Base-by-base conservation (phyloP, 2,888 invertebrate species). In the Coelopa pilipes region DNA sequence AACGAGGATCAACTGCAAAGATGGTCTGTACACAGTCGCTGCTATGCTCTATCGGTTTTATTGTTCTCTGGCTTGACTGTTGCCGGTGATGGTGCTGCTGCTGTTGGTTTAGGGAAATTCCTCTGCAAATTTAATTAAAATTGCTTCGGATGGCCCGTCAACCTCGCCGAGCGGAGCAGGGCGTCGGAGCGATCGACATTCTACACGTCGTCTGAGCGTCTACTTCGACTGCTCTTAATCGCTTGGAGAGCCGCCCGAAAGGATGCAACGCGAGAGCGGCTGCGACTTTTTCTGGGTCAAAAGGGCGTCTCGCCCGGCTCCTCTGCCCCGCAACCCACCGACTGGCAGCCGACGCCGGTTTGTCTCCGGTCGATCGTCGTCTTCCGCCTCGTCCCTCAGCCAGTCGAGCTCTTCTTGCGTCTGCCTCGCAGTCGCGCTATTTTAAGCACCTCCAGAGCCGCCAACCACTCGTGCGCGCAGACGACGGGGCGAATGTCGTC, bases 371-470 rank as follows among this genome's bases (percentile, higher is more conserved):
- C n/a, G 53, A 15, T 53, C 24, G 66, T 19, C 66, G 34, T 49
- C 50, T 19, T 21, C 21, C 45, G 24, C 21, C 49, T 19, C 13
- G 66, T 21, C 49, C 50, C 24, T 12, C 21, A 50, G 21, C 53
- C 46, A 53, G 62, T 65, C 10, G n/a, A n/a, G n/a, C 46, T 46
- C 49, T 12, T 12, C 65, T 66, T 49, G 50, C 66, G 69, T 47
- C 59, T 57, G 60, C 46, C 57, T 71, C 46, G 65, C 65, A 71
- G 55, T 63, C 49, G 53, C 19, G 63, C 65, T 71, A 71, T 71
- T 70, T 71, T 71, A 55, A 65, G 55, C 55, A 55, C 55, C 55
- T 46, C 46, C 17, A 49, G 62, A 12, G 10, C 62, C n/a, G 12
- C 24, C 13, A 62, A 62, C n/a, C 4, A 13, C 19, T n/a, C 60